Evolutionary conservation across 1,140 invertebrate species (phyloP), one percentile per base, ranked within the genome.

Genomic region (Charaxes varanes): DNA sequence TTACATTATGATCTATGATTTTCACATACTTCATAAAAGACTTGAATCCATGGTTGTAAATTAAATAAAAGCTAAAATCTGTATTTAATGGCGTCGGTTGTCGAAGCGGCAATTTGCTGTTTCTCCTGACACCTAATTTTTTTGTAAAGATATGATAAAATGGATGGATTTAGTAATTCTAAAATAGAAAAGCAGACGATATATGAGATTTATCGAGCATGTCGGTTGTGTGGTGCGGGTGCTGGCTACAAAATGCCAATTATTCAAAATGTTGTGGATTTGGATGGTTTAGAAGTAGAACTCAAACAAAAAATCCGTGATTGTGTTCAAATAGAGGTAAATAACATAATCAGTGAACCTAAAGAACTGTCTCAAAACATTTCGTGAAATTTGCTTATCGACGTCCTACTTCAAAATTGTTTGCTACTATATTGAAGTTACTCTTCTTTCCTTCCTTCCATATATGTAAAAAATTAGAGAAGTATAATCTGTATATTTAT

Each of bases 181-280:
- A 76, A 58, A 31, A 47, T 58, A 17, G 70, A 76, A 6, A 60
- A 69, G 24, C 61, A 82, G 36, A 59, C 60, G 4, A 77, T 76
- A 30, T 85, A 83, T 37, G 78, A 84, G 30, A 77, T 85, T 42
- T 84, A 79, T 46, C 64, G 79, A 56, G 65, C 71, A 56, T 85
- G 83, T 67, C 74, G 83, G 0, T 52, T 84, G 3, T 85, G 83
- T 32, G 83, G 83, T 4, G 71, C 69, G 0, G 77, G 80, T 31
- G 80, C 80, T 8, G 83, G 81, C 18, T 85, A 84, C 56, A 84
- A 83, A 66, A 84, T 85, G 83, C 83, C 83, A 3, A 84, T 85
- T 31, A 67, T 85, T 11, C 79, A 83, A 41, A 78, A 66, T 23
- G 62, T 81, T 26, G 42, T 78, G 5, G 50, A 67, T 31, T 38